phyloP scores from a whole-genome alignment of 2,797 vertebrate species.

The Pangasius sanitwongsei region DNA sequence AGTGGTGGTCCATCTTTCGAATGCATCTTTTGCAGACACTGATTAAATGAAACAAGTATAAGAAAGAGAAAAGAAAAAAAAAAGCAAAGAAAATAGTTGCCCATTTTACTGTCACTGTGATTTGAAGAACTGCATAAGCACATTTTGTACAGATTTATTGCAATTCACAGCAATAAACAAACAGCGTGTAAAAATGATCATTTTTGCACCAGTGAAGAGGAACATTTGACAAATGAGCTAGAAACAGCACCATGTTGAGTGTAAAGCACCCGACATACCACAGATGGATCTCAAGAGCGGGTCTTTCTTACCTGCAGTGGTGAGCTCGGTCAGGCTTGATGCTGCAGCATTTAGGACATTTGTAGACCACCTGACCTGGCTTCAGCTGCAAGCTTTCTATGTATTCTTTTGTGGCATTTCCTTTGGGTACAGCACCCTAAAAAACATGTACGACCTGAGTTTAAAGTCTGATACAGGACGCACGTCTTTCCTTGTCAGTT shows the following conservation, averaged over 20 bases:
- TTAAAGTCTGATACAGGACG: neutral
- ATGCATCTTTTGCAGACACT: conserved; percentile 98
- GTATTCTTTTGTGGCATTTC: conserved; percentile 98
- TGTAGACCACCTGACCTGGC: conserved; percentile 98
- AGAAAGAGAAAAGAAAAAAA: neutral
- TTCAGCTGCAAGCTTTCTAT: conserved; percentile 98
- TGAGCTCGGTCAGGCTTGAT: conserved; percentile 98
- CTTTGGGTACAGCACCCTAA: conserved; percentile 96
- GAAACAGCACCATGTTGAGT: neutral
- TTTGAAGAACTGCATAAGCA: neutral
- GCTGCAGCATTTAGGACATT: conserved; percentile 98
- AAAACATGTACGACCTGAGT: conserved; percentile 20
- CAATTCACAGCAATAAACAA: conserved; percentile 1
- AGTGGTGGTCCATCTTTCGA: conserved; percentile 99
- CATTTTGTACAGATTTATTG: neutral
- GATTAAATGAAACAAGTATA: conserved; percentile 8
- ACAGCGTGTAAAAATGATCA: neutral
- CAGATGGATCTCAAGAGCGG: neutral
- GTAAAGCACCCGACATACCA: neutral
- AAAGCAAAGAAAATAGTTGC: neutral
- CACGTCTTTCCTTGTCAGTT: neutral
- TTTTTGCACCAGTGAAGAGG: neutral
- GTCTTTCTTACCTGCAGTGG: conserved; percentile 90
- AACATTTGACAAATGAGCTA: neutral
- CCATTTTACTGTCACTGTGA: neutral